Conservation (phyloP, 2,797 vertebrate genomes). For the Nannoperca obscura region DNA sequence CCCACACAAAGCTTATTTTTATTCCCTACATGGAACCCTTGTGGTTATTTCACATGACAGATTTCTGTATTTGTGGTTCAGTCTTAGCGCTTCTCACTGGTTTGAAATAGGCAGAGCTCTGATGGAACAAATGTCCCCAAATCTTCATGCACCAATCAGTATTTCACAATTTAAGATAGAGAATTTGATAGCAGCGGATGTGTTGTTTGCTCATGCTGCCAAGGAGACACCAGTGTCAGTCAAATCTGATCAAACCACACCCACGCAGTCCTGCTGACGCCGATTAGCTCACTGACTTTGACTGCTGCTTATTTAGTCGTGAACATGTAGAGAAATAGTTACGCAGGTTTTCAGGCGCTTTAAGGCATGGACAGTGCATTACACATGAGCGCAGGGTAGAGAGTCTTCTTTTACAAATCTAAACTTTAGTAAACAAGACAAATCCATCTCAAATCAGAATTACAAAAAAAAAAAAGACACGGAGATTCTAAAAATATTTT, state of each 20-base stretch:
- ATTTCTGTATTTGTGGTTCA: constrained; percentile 9
- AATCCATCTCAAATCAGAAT: background rate
- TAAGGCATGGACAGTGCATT: background rate
- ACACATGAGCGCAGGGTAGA: background rate
- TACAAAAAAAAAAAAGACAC: too few relatives aligned
- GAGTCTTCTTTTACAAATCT: background rate
- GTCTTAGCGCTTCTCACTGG: background rate
- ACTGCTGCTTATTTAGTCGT: background rate
- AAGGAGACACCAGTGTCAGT: constrained; percentile 11
- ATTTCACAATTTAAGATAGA: background rate
- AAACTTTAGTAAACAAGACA: background rate
- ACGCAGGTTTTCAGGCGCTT: background rate
- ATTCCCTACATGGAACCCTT: background rate
- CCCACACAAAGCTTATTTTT: background rate
- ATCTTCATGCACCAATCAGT: constrained; percentile 16
- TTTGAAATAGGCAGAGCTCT: constrained; percentile 7
- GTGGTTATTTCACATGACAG: background rate
- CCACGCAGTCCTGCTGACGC: background rate
- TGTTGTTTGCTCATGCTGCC: constrained; percentile 37
- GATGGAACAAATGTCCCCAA: background rate
- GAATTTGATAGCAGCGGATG: constrained; percentile 13
- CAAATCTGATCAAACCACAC: constrained; percentile 28
- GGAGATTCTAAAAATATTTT: background rate
- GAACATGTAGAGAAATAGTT: background rate
- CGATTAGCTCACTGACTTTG: background rate